Evolutionary conservation across 2,888 invertebrate species (phyloP).

Genomic region (Oligia latruncula): DNA sequence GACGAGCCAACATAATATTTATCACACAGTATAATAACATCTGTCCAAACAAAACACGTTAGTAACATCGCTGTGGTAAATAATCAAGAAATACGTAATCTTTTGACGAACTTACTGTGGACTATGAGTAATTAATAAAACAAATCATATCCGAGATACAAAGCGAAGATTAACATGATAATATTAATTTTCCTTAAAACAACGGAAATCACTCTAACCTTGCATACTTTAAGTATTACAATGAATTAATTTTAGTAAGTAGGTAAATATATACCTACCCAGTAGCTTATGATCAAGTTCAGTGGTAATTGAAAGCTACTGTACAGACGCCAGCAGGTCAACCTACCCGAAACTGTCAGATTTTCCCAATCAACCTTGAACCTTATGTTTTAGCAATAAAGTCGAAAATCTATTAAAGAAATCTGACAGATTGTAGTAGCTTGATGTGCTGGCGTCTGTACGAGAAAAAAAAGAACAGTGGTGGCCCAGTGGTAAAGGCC

Average conservation of each 20-base stretch:
- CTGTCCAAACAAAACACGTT: constrained; percentile 43
- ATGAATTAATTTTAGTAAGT: not conserved
- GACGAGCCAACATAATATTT: constrained; percentile 28
- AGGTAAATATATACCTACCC: too few species aligned
- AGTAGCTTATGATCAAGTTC: not conserved
- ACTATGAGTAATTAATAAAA: not conserved
- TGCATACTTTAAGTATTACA: not conserved
- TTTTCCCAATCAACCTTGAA: too few species aligned
- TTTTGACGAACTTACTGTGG: not conserved
- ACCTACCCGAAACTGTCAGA: too few species aligned
- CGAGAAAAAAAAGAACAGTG: not conserved
- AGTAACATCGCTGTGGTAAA: constrained; percentile 1
- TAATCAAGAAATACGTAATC: constrained; percentile 6
- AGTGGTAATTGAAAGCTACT: not conserved
- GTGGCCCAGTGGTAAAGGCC: too few species aligned
- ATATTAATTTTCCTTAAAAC: not conserved
- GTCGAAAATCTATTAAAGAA: too few species aligned
- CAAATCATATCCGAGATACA: not conserved
- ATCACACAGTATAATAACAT: constrained; percentile 25
- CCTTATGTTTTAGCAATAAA: too few species aligned
- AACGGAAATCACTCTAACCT: constrained; percentile 8
- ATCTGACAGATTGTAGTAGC: too few species aligned
- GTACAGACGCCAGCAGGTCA: too few species aligned
- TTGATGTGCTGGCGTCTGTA: too few species aligned
- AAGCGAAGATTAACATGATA: not conserved